These are phyloP conservation scores for Alethe diademata DNA, from an alignment of 2,113 vertebrate genomes.

Conservation along the genomic window DNA sequence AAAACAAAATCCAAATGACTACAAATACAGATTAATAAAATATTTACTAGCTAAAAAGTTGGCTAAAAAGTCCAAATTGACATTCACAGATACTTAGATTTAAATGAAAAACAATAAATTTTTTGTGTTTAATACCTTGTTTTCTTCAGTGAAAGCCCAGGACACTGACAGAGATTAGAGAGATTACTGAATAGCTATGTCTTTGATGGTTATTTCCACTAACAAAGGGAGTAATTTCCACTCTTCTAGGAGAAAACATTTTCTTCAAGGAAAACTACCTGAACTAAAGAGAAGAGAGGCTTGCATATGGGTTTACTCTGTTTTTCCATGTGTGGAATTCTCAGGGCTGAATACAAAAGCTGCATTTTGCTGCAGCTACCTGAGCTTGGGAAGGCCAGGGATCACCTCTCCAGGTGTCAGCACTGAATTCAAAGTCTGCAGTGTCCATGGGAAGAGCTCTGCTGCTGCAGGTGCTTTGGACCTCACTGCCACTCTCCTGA, in stretches of 20 bases:
- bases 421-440: neutral
- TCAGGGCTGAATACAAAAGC: neutral
- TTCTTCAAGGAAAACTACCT: neutral
- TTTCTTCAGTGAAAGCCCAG: neutral
- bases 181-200: neutral
- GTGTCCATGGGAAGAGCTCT: neutral
- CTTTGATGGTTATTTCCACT: neutral
- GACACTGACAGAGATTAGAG: neutral
- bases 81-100: neutral
- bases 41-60: neutral
- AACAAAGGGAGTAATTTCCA: neutral
- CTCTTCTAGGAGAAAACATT: neutral
- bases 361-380: neutral
- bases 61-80: neutral
- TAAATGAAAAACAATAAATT: neutral
- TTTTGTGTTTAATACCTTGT: neutral
- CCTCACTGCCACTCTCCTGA: neutral
- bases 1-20: slow-evolving; percentile 1
- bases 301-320: neutral
- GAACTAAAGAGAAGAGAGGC: neutral
- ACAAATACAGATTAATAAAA: neutral
- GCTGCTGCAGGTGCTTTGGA: neutral
- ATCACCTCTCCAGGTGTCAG: neutral
- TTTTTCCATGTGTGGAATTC: neutral
- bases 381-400: neutral